Evolutionary conservation across 2,888 invertebrate species (phyloP).

Genomic region (Carpatolechia fugitivella): DNA sequence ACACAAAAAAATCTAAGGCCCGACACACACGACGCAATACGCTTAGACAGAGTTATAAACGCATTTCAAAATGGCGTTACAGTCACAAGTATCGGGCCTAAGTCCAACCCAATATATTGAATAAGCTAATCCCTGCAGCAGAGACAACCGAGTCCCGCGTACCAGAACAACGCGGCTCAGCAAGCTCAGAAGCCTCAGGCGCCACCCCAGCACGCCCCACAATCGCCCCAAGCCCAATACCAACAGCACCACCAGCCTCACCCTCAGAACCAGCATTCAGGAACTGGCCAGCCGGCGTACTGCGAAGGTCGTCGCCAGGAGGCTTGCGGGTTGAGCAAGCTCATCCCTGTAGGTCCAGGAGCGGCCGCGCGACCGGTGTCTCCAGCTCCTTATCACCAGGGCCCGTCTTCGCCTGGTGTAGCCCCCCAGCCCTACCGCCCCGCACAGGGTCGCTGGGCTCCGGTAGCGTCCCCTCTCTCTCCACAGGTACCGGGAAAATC

Average conservation of each 20-base stretch:
- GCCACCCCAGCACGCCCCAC: conserved; percentile 55
- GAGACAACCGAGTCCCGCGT: conserved; percentile 65
- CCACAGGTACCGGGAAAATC: conserved; percentile 61
- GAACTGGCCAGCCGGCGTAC: conserved; percentile 41
- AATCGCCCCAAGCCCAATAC: conserved; percentile 44
- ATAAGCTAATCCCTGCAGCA: conserved; percentile 45
- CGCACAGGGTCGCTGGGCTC: conserved; percentile 70
- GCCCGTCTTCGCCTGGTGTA: conserved; percentile 56
- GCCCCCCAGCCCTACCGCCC: conserved; percentile 64
- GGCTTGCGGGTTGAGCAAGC: conserved; percentile 66
- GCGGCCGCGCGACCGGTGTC: conserved; percentile 44
- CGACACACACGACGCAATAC: no score
- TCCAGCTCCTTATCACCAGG: conserved; percentile 49
- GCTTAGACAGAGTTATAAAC: no score
- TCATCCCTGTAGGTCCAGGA: conserved; percentile 68
- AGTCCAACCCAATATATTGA: conserved; percentile 9
- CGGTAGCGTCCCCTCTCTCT: conserved; percentile 69
- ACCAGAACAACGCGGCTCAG: conserved; percentile 67
- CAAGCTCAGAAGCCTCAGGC: conserved; percentile 38
- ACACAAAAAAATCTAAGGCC: no score
- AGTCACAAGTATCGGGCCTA: not conserved
- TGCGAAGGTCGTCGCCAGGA: conserved; percentile 65
- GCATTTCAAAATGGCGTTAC: not conserved
- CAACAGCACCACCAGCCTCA: conserved; percentile 24
- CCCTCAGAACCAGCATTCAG: conserved; percentile 29